Base-by-base conservation (phyloP, 92 coral and sea anemone genomes). In the Isaurus tuberculatus region DNA sequence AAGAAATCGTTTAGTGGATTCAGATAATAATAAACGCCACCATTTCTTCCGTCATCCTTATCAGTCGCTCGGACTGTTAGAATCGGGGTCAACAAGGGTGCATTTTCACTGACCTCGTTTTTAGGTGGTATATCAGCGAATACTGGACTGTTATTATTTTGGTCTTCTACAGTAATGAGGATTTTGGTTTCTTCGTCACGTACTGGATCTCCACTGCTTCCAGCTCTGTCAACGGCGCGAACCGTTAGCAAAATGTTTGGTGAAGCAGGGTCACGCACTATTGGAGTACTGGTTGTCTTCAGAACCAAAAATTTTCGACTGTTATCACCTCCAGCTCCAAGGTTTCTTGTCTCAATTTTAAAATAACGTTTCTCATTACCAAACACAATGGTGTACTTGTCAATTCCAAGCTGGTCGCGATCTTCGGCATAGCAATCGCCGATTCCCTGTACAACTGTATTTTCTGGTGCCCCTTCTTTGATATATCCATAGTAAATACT, bases 281-380 rank as follows among this genome's bases (percentile, higher is more conserved):
- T 89, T 20, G 81, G 79, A 20, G 68, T 89, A 16, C 69, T 32
- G 15, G 92, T 89, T 42, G 92, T 89, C 64, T 67, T 80, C 0
- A 89, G 68, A n/a, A 79, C 89, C 6, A 89, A 63, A 37, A 89
- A 89, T 61, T 85, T 86, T 5, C 83, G 72, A 30, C 68, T 55
- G 28, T 48, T 66, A 33, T 67, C 78, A 15, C 26, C n/a, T 65
- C 86, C 89, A 3, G 33, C 19, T 49, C 89, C 89, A 22, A 70
- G 74, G 16, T 51, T 44, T 13, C 19, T 79, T 14, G 83, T 85
- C 30, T 61, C 80, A 22, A 75, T 83, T 80, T 72, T 55, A 48
- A 89, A 89, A 29, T 89, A 89, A n/a, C 79, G 84, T 83, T 82
- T 89, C 25, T 89, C 92, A 83, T 89, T 89, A 28, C 92, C 92